A percentile compares a stretch with the other conserved stretches of the same genome.
Evolutionary conservation across 2,888 invertebrate species (phyloP).

Genomic region (Drosophila falleni): DNA sequence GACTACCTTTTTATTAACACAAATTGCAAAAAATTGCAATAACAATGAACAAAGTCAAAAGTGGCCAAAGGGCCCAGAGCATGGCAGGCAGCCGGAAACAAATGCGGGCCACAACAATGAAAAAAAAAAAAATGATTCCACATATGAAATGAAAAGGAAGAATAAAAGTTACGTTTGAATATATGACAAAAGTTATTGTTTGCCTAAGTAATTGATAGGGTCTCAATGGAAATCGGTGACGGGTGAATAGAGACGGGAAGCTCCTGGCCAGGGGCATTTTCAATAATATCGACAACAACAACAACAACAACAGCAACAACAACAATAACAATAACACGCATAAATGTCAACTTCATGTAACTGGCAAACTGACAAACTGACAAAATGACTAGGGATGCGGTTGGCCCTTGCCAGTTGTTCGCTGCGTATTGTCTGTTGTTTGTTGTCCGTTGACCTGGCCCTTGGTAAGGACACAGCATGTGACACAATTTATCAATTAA

Average conservation of each 20-base stretch:
- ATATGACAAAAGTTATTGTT: slow-evolving; percentile 70
- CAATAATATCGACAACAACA: slow-evolving; percentile 63
- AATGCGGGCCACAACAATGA: slow-evolving; percentile 31
- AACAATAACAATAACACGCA: slow-evolving; percentile 62
- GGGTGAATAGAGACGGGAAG: slow-evolving; percentile 23
- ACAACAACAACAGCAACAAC: slow-evolving; percentile 60
- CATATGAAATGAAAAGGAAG: slow-evolving; percentile 26
- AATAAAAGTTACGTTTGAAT: slow-evolving; percentile 50
- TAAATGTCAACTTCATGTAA: slow-evolving; percentile 75
- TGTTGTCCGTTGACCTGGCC: slow-evolving; percentile 20
- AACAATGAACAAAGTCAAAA: slow-evolving; percentile 47
- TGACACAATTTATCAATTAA: slow-evolving; percentile 77
- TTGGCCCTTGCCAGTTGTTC: slow-evolving; percentile 32
- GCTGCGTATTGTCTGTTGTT: slow-evolving; percentile 18
- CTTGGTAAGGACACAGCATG: slow-evolving; percentile 70
- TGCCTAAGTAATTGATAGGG: slow-evolving; percentile 78
- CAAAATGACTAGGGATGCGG: slow-evolving; percentile 45
- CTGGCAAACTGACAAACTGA: slow-evolving; percentile 58
- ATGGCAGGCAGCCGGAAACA: slow-evolving; percentile 46
- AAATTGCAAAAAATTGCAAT: slow-evolving; percentile 64
- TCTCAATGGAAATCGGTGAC: slow-evolving; percentile 53
- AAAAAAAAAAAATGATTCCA: slow-evolving; percentile 16
- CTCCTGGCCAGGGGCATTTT: slow-evolving; percentile 42
- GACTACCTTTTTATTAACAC: slow-evolving; percentile 27
- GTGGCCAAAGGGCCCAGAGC: slow-evolving; percentile 46